Evolutionary conservation across 2,113 vertebrate genomes (phyloP).

Genomic region (Coryphaenoides rupestris): DNA sequence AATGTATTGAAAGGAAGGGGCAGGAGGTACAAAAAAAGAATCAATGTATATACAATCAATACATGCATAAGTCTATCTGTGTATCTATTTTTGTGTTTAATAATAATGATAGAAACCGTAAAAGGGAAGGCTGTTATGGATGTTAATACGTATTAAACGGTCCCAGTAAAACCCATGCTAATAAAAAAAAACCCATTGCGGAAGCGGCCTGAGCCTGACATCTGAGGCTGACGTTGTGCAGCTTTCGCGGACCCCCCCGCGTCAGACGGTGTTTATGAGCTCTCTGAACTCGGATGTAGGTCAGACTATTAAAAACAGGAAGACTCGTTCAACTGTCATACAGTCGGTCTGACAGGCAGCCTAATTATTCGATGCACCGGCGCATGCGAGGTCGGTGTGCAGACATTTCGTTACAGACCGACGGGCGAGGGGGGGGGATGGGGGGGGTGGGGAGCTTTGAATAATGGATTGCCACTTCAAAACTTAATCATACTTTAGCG

Average conservation of each 20-base stretch:
- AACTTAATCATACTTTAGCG: slow-evolving; percentile 65
- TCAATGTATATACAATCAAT: background rate
- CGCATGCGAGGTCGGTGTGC: slow-evolving; percentile 23
- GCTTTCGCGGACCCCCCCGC: slow-evolving; percentile 94
- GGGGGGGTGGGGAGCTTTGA: slow-evolving; percentile 27
- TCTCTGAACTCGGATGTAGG: slow-evolving; percentile 96
- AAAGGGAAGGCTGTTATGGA: slow-evolving; percentile 29
- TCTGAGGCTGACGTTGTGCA: slow-evolving; percentile 96
- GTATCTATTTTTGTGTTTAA: background rate
- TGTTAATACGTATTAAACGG: slow-evolving; percentile 77
- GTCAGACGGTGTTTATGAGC: slow-evolving; percentile 91
- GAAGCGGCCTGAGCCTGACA: slow-evolving; percentile 91
- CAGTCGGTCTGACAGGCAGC: slow-evolving; percentile 59
- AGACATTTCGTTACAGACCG: slow-evolving; percentile 35
- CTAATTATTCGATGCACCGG: slow-evolving; percentile 67
- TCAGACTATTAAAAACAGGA: slow-evolving; percentile 92
- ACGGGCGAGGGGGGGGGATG: too few species aligned
- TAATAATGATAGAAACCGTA: slow-evolving; percentile 6
- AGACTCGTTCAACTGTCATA: slow-evolving; percentile 68
- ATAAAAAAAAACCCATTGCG: slow-evolving; percentile 96
- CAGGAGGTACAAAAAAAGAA: too few species aligned
- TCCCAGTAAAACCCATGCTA: slow-evolving; percentile 86
- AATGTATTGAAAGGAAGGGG: background rate
- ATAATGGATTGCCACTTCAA: slow-evolving; percentile 43
- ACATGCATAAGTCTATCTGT: background rate